A percentile compares a stretch with the other conserved stretches of the same genome.
Conservation (phyloP, 2,797 vertebrate species). For the Aldrovandia affinis region DNA sequence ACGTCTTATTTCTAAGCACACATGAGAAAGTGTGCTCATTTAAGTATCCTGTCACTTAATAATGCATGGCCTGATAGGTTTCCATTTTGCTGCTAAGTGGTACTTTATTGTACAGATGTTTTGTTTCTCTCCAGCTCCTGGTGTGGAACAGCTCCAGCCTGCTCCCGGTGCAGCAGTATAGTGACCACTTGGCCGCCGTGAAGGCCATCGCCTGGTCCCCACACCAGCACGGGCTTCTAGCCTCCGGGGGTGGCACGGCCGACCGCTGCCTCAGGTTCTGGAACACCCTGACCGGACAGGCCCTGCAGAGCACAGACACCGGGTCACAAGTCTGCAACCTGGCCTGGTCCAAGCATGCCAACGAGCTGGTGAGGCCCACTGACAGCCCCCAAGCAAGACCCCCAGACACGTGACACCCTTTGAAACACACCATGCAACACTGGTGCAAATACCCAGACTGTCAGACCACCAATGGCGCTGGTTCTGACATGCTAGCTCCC, state of each 20-base stretch:
- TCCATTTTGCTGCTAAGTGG: not conserved
- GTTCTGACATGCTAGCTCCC: not conserved
- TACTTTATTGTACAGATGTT: not conserved
- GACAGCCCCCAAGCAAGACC: not conserved
- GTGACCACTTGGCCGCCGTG: constrained; percentile 81
- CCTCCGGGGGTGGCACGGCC: constrained; percentile 79
- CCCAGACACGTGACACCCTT: not conserved
- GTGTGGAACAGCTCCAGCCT: constrained; percentile 85
- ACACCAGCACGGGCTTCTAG: constrained; percentile 81
- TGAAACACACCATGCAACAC: not conserved
- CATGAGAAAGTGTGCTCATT: not conserved
- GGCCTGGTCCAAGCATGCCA: constrained; percentile 84
- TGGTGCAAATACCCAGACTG: not conserved
- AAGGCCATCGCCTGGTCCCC: constrained; percentile 86
- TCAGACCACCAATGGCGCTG: not conserved
- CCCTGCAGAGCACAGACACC: constrained; percentile 82
- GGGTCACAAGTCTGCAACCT: constrained; percentile 85
- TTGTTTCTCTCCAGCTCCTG: constrained; percentile 64
- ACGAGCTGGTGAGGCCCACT: constrained; percentile 78
- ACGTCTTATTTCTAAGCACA: too few species aligned
- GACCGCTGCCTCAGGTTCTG: constrained; percentile 85
- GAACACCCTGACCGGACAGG: constrained; percentile 83
- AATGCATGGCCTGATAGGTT: not conserved
- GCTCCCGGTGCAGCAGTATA: constrained; percentile 81
- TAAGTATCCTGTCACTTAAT: not conserved